Conservation (phyloP, 92 coral and sea anemone genomes). For the Palythoa grandiflora region DNA sequence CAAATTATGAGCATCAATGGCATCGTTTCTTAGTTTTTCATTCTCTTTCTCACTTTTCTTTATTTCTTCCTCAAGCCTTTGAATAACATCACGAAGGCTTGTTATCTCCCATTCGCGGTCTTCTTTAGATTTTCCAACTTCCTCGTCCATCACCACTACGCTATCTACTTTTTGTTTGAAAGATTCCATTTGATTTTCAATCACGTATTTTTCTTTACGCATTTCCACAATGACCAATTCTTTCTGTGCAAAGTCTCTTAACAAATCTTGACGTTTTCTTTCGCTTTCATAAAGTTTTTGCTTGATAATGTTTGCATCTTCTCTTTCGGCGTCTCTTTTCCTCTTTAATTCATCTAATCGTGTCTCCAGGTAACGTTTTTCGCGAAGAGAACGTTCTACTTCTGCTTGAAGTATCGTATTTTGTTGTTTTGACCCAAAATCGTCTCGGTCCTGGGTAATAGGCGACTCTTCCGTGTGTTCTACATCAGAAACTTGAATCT, state of each 20-base stretch:
- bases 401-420: constrained; percentile 67
- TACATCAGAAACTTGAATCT: constrained; percentile 50
- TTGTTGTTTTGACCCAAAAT: constrained; percentile 48
- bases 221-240: constrained; percentile 50
- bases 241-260: constrained; percentile 63
- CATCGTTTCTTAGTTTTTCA: constrained; percentile 77
- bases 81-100: constrained; percentile 50
- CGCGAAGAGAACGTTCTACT: constrained; percentile 56
- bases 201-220: constrained; percentile 49
- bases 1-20: constrained; percentile 75
- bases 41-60: constrained; percentile 81
- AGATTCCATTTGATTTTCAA: constrained; percentile 69
- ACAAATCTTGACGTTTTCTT: constrained; percentile 53
- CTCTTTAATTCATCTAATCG: constrained; percentile 71
- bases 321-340: constrained; percentile 66
- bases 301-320: constrained; percentile 58
- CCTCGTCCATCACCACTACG: constrained; percentile 61
- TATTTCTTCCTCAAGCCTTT: constrained; percentile 65
- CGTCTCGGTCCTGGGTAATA: constrained; percentile 49
- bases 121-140: constrained; percentile 59
- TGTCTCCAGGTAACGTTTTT: constrained; percentile 61
- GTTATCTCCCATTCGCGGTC: constrained; percentile 45
- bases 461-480: constrained; percentile 43
- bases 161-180: constrained; percentile 64
- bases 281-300: constrained; percentile 66